A percentile compares a stretch with the other conserved stretches of the same genome.
These are phyloP conservation scores for Drosophila hydei DNA, from an alignment of 1,140 invertebrate genomes.

Conservation along the genomic window DNA sequence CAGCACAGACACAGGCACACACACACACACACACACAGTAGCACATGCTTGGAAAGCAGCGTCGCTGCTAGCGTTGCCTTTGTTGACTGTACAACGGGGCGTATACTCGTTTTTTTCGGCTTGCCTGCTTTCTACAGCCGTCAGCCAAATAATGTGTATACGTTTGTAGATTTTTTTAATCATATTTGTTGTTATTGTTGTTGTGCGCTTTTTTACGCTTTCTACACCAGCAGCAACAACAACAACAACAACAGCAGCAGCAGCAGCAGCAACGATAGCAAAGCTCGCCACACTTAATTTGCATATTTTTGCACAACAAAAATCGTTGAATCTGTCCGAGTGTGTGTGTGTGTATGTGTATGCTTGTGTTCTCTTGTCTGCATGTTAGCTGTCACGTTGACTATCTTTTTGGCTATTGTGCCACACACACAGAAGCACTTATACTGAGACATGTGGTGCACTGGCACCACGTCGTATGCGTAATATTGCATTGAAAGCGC, in stretches of 20 bases:
- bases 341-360: constrained; percentile 32
- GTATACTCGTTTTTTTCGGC: constrained; percentile 75
- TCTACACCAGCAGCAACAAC: constrained; percentile 58
- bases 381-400: constrained; percentile 66
- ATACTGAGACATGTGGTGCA: constrained; percentile 28
- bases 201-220: constrained; percentile 72
- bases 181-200: constrained; percentile 40
- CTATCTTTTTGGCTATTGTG: constrained; percentile 68
- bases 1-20: constrained; percentile 30
- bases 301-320: constrained; percentile 75
- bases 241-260: constrained; percentile 26
- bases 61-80: constrained; percentile 24
- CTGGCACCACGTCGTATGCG: constrained; percentile 72
- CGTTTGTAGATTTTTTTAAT: constrained; percentile 38
- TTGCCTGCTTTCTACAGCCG: constrained; percentile 66
- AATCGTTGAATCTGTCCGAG: constrained; percentile 32
- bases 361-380: constrained; percentile 39
- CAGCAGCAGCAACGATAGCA: constrained; percentile 26
- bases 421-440: constrained; percentile 22
- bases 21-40: constrained; percentile 13
- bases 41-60: constrained; percentile 4
- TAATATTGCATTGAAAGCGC: constrained; percentile 72
- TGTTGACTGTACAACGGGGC: constrained; percentile 74
- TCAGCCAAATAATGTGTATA: constrained; percentile 68
- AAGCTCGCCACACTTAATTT: constrained; percentile 79